Base-by-base conservation (phyloP, 2,888 invertebrate species). In the Labia minor region DNA sequence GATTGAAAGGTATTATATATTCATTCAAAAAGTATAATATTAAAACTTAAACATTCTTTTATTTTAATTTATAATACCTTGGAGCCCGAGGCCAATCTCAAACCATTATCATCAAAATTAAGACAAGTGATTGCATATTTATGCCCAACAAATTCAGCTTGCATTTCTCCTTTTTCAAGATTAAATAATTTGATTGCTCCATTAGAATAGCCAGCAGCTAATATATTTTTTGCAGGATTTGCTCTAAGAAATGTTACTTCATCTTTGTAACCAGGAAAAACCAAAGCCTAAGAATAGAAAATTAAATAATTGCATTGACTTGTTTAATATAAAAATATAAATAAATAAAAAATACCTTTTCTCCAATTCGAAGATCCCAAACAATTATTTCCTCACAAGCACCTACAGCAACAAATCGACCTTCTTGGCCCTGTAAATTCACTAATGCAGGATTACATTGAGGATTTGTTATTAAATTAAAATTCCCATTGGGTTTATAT, bases 141-240 rank as follows among this genome's bases (percentile, higher is more conserved):
- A 78, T 99, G 99, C 0, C 97, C 92, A 63, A 88, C 84, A 74
- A 90, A 90, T 37, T 84, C 83, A 71, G 89, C 88, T 3, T 85
- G 80, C 67, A 86, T 80, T 71, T 91, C 89, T 68, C 85, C 85
- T 65, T 86, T 84, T 63, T 82, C 82, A 21, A 96, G 77, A 76
- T 93, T 88, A 77, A 88, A 96, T 8, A 93, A 83, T 77, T 89
- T 88, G 0, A 97, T 83, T 61, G 86, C 85, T 1, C 97, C 99
- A 80, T 97, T 93, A 0, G 85, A 82, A 78, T 95, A 97, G 0
- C 98, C 98, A 19, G 91, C 92, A 14, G 97, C 95, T 72, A 98
- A 79, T 71, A 89, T 86, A 65, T 86, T 80, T 67, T 87, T 87
- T 75, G 87, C 87, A 0, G 91, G 89, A 71, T 89, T 90, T 1